A percentile compares a stretch with the other conserved stretches of the same genome.
Evolutionary conservation across 2,113 vertebrate genomes (phyloP).

Genomic region (Oryzias celebensis): DNA sequence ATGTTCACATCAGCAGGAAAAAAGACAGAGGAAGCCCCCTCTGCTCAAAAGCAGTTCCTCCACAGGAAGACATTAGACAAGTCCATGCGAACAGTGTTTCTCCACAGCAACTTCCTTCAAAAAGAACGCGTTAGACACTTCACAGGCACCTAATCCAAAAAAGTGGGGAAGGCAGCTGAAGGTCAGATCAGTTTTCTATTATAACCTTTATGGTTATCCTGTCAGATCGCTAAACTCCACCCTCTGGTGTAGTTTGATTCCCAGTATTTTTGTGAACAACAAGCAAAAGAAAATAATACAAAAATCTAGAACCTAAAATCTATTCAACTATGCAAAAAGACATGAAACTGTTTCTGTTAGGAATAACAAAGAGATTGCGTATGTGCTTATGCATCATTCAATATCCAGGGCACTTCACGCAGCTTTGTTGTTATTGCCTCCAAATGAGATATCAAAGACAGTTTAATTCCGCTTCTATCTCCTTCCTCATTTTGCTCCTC

Average conservation of each 20-base stretch:
- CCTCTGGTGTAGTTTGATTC: constrained; percentile 1
- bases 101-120: constrained; percentile 68
- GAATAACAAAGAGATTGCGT: constrained; percentile 6
- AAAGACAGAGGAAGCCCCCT: constrained; percentile 62
- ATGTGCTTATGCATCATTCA: constrained; percentile 33
- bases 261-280: constrained; percentile 1
- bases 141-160: constrained; percentile 20
- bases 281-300: background rate
- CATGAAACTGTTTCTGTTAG: constrained; percentile 7
- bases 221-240: background rate
- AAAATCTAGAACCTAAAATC: background rate
- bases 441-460: constrained; percentile 42
- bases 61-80: constrained; percentile 67
- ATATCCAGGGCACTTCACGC: constrained; percentile 23
- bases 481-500: constrained; percentile 46
- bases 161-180: constrained; percentile 1
- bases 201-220: background rate
- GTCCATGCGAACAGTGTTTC: constrained; percentile 42
- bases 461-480: constrained; percentile 61
- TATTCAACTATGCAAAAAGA: constrained; percentile 10
- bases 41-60: constrained; percentile 48
- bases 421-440: constrained; percentile 23
- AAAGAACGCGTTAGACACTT: constrained; percentile 28
- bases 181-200: constrained; percentile 23
- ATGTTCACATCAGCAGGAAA: constrained; percentile 71